phyloP scores from a whole-genome alignment of 2,888 invertebrate genomes.

The Noctua janthina region DNA sequence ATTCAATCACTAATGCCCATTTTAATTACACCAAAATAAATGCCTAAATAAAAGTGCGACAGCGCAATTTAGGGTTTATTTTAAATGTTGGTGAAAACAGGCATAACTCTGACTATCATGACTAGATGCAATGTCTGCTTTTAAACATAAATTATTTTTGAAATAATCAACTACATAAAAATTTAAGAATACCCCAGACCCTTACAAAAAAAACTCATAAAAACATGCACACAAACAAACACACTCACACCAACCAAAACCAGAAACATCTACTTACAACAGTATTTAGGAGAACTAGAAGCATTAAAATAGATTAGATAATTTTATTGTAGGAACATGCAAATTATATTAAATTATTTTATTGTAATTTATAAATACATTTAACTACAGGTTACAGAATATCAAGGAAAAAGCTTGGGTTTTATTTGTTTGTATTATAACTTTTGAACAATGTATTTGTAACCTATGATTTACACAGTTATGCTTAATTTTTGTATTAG shows the following conservation, averaged over 20 bases:
- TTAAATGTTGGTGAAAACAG: neutral
- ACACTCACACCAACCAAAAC: constrained; percentile 27
- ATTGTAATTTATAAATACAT: constrained; percentile 17
- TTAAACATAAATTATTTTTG: neutral
- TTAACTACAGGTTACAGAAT: neutral
- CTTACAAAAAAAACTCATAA: constrained; percentile 15
- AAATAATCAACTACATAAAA: neutral
- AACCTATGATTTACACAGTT: neutral
- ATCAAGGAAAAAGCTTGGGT: neutral
- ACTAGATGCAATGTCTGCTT: neutral
- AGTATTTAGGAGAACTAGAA: constrained; percentile 64
- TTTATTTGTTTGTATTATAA: neutral
- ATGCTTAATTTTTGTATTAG: neutral
- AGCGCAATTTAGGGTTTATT: neutral
- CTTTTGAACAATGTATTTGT: neutral
- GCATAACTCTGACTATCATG: neutral
- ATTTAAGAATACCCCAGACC: neutral
- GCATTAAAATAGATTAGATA: constrained; percentile 55
- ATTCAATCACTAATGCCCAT: neutral
- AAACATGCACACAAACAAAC: constrained; percentile 39
- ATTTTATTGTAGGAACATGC: constrained; percentile 51
- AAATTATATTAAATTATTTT: constrained; percentile 2
- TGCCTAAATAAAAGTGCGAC: neutral
- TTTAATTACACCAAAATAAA: neutral
- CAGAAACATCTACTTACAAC: constrained; percentile 61